Conservation (phyloP, 2,888 invertebrate species). For the Choristoneura rosaceana region DNA sequence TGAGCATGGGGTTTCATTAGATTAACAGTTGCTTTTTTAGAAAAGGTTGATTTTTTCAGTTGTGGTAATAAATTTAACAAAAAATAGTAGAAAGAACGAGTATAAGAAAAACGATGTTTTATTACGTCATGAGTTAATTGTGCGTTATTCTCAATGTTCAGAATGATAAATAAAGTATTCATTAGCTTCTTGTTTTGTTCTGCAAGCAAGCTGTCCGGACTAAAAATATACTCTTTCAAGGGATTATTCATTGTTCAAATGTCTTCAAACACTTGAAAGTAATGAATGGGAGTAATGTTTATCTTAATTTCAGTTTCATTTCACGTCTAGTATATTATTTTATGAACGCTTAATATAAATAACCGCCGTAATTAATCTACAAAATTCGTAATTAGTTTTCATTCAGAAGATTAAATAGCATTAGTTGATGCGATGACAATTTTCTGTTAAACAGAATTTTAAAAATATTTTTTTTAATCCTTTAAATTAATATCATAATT, state of each 20-base stretch:
- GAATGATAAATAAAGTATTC: conserved; percentile 9
- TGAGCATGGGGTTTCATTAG: conserved; percentile 17
- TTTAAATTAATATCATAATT: too few species aligned
- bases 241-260: conserved; percentile 30
- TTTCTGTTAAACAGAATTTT: too few species aligned
- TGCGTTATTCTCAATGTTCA: background rate
- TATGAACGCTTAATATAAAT: background rate
- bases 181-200: conserved; percentile 16
- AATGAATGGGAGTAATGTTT: conserved; percentile 8
- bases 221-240: conserved; percentile 25
- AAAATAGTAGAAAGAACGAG: background rate
- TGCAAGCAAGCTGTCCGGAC: conserved; percentile 12
- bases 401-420: too few species aligned
- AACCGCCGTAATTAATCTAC: too few species aligned
- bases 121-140: too few species aligned
- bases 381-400: too few species aligned
- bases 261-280: conserved; percentile 36
- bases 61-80: background rate
- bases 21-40: background rate
- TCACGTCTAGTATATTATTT: background rate
- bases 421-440: too few species aligned
- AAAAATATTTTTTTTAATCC: too few species aligned
- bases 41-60: background rate
- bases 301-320: background rate
- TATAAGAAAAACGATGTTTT: background rate